Evolutionary conservation across 2,888 invertebrate species (phyloP), one percentile per base, ranked within the genome.

Genomic region (Seira sanloemensis): DNA sequence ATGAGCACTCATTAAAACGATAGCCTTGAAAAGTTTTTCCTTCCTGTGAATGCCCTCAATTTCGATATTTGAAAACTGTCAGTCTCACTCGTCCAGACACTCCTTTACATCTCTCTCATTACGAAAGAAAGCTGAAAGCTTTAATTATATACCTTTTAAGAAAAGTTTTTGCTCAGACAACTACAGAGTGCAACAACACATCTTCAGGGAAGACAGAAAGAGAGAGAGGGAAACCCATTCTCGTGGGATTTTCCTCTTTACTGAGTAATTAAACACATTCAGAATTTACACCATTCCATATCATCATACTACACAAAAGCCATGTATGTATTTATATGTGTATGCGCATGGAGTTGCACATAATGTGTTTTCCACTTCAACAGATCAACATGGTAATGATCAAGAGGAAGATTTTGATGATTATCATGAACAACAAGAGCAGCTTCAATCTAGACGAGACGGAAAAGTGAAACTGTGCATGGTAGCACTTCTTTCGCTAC

Each of bases 221-320:
- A n/a, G n/a, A n/a, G n/a, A n/a, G n/a, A n/a, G n/a, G n/a, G n/a
- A n/a, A n/a, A n/a, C n/a, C n/a, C n/a, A 50, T 12, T 50, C 50
- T 50, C 62, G 62, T 12, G 65, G 74, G 74, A 74, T 24, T 62
- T 81, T 71, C 66, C 62, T 27, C 75, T 78, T 81, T 81, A 75
- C 74, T 69, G 74, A 75, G 75, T 74, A 81, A 81, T 81, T 81
- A 69, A 81, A 80, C 74, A 50, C 58, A 78, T 78, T 72, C 66
- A 58, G 54, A 58, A 73, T 73, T 73, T 58, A 7, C n/a, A n/a
- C n/a, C n/a, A n/a, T n/a, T n/a, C n/a, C n/a, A n/a, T n/a, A n/a
- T n/a, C n/a, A n/a, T n/a, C n/a, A n/a, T n/a, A n/a, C n/a, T n/a
- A 18, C 50, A 50, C 58, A 23, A 69, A 27, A 46, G 27, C 25